Percentiles rank a stretch among this genome's conserved stretches.
phyloP scores from a whole-genome alignment of 1,140 invertebrate genomes.

The Neodiprion pinetum region DNA sequence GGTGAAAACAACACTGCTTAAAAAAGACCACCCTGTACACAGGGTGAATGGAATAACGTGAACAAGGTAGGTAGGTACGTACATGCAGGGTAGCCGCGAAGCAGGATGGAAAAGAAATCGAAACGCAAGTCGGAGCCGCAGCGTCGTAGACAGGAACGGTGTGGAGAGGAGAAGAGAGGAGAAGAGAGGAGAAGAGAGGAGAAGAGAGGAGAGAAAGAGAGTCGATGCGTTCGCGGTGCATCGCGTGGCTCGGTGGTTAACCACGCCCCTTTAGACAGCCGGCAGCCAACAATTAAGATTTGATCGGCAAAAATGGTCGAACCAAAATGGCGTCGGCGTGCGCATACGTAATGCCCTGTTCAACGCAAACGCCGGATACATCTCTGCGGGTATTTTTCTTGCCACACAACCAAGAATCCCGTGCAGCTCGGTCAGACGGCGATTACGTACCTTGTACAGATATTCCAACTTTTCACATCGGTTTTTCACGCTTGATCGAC shows the following conservation, averaged over 20 bases:
- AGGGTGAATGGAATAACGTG: too few species aligned
- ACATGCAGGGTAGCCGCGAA: constrained; percentile 7
- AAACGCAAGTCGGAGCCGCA: constrained; percentile 8
- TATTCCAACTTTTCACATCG: too few species aligned
- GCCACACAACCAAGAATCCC: neutral
- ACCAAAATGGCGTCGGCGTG: constrained; percentile 61
- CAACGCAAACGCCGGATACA: neutral
- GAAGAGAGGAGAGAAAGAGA: constrained; percentile 42
- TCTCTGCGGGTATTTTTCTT: neutral
- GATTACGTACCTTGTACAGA: too few species aligned
- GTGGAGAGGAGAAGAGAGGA: constrained; percentile 21
- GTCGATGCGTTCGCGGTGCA: constrained; percentile 53
- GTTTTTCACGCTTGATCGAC: too few species aligned
- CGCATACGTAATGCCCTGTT: constrained; percentile 57
- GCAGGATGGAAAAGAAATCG: constrained; percentile 18
- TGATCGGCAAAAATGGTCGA: constrained; percentile 65
- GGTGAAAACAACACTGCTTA: too few species aligned
- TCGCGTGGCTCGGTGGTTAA: constrained; percentile 52
- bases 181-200: constrained; percentile 23
- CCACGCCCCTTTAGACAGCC: constrained; percentile 63
- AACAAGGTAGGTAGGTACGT: too few species aligned
- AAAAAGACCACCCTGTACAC: too few species aligned
- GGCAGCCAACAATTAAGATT: constrained; percentile 65
- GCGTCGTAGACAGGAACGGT: constrained; percentile 18
- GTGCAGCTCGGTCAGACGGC: too few species aligned